Evolutionary conservation across 1,140 invertebrate genomes (phyloP).

Genomic region (Chelonus insularis): DNA sequence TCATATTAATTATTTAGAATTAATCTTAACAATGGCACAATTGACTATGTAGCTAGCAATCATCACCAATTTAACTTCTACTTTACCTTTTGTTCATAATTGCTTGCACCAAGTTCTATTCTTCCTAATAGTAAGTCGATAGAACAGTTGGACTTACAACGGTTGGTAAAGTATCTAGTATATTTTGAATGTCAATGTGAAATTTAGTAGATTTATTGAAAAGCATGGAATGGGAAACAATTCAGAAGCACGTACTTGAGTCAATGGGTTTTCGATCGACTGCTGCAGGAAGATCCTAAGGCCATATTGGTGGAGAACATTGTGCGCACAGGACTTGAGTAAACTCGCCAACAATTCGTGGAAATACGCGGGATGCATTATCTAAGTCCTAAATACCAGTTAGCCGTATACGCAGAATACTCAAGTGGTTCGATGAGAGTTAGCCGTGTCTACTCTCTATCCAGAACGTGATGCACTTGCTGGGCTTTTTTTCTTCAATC

Average conservation of each 20-base stretch:
- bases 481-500: background rate
- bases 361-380: constrained; percentile 34
- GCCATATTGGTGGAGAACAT: background rate
- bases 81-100: too few species aligned
- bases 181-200: too few species aligned
- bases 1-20: too few species aligned
- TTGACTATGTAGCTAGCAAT: too few species aligned
- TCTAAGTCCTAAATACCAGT: constrained; percentile 31
- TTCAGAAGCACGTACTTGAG: background rate
- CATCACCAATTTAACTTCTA: too few species aligned
- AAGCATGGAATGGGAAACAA: background rate
- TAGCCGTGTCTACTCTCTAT: constrained; percentile 7
- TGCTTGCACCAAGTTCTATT: too few species aligned
- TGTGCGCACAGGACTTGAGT: constrained; percentile 9
- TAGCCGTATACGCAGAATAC: constrained; percentile 25
- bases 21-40: too few species aligned
- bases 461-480: background rate
- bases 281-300: background rate
- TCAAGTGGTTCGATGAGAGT: constrained; percentile 27
- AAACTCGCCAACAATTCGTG: constrained; percentile 31
- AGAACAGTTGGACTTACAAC: too few species aligned
- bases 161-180: too few species aligned
- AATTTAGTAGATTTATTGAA: too few species aligned
- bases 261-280: background rate
- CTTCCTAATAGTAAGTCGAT: too few species aligned